Conservation (phyloP, 2,797 vertebrate genomes). For the Melanotaenia maccullochi region DNA sequence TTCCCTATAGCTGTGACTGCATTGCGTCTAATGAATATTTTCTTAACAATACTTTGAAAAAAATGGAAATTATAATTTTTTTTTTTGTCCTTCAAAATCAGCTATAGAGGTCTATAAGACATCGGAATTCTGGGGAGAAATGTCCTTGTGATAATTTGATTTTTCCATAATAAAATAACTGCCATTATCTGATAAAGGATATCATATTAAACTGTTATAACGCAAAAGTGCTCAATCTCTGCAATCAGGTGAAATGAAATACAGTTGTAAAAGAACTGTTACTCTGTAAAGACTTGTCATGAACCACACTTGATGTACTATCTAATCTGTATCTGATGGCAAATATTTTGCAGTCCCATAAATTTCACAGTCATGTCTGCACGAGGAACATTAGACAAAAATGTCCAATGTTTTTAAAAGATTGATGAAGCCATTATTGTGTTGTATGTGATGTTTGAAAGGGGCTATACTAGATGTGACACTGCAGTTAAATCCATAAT, state of each 20-base stretch:
- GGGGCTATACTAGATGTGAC: conserved; percentile 1
- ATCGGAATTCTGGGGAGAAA: too few relatives aligned
- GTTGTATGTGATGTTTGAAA: neutral
- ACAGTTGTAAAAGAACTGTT: neutral
- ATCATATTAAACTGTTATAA: neutral
- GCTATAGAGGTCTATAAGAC: too few relatives aligned
- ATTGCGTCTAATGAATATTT: too few relatives aligned
- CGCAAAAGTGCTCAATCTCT: neutral
- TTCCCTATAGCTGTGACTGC: too few relatives aligned
- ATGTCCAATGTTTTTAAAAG: neutral
- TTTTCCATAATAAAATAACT: too few relatives aligned
- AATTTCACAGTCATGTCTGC: neutral
- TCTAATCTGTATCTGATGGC: neutral
- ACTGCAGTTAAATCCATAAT: conserved; percentile 22
- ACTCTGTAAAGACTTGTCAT: neutral
- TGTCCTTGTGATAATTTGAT: too few relatives aligned
- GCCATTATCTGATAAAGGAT: too few relatives aligned
- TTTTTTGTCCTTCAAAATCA: too few relatives aligned
- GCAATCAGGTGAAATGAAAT: neutral
- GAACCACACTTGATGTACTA: neutral
- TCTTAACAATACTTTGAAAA: too few relatives aligned
- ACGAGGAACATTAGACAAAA: neutral
- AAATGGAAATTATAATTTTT: too few relatives aligned
- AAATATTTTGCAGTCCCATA: neutral
- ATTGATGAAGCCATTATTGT: neutral